Evolutionary conservation across 2,888 invertebrate genomes (phyloP).

Genomic region (Perithous albicinctus): DNA sequence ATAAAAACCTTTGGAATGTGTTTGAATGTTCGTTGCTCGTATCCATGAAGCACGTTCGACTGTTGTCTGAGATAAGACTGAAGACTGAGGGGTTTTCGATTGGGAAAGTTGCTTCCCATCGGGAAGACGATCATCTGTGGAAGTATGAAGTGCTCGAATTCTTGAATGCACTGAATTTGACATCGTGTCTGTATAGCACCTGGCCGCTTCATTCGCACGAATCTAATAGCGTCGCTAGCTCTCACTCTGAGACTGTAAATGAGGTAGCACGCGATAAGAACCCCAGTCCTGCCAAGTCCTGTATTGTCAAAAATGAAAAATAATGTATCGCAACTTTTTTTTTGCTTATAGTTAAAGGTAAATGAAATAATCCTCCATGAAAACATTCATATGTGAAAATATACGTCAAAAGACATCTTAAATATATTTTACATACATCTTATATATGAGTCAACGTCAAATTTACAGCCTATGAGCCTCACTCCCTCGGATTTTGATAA

Average conservation of each 20-base stretch:
- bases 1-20: conserved; percentile 90
- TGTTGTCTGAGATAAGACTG: conserved; percentile 90
- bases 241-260: conserved; percentile 91
- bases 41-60: conserved; percentile 90
- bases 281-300: conserved; percentile 94
- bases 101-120: conserved; percentile 86
- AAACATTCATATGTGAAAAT: too few relatives aligned
- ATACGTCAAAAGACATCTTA: too few relatives aligned
- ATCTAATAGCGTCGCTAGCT: conserved; percentile 92
- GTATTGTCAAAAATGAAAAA: conserved; percentile 62
- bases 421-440: too few relatives aligned
- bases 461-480: too few relatives aligned
- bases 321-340: neutral
- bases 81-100: conserved; percentile 85
- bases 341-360: neutral
- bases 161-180: conserved; percentile 92
- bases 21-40: conserved; percentile 91
- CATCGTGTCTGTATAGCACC: conserved; percentile 93
- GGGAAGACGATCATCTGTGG: conserved; percentile 92
- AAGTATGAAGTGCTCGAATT: conserved; percentile 92
- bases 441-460: too few relatives aligned
- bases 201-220: conserved; percentile 91
- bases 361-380: too few relatives aligned
- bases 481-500: too few relatives aligned
- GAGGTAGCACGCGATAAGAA: conserved; percentile 94